Evolutionary conservation across 1,140 invertebrate genomes (phyloP).

Genomic region (Leucophenga varia): DNA sequence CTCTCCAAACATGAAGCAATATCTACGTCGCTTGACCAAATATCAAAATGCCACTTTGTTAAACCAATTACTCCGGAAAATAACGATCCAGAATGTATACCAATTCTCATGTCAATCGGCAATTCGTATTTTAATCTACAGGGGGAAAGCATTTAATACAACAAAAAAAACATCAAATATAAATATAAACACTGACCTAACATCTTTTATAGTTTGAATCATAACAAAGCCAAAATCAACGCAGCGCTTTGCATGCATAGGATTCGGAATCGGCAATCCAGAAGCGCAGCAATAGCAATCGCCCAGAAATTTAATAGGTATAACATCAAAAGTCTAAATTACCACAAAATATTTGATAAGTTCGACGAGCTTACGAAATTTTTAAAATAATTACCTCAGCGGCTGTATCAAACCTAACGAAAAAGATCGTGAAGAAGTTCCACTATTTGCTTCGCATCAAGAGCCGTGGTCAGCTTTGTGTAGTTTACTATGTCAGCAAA

Average conservation of each 20-base stretch:
- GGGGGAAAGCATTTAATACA: too few relatives aligned
- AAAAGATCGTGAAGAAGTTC: slow-evolving; percentile 88
- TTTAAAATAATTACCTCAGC: slow-evolving; percentile 66
- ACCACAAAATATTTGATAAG: neutral
- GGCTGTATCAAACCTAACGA: slow-evolving; percentile 88
- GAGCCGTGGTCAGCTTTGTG: slow-evolving; percentile 78
- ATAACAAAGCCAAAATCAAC: slow-evolving; percentile 83
- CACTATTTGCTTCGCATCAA: slow-evolving; percentile 78
- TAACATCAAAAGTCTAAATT: slow-evolving; percentile 64
- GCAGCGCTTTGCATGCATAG: slow-evolving; percentile 80
- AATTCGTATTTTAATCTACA: too few relatives aligned
- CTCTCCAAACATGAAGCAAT: slow-evolving; percentile 94
- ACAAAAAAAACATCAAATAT: too few relatives aligned
- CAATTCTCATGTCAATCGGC: slow-evolving; percentile 95
- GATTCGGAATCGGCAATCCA: slow-evolving; percentile 72
- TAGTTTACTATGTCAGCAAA: slow-evolving; percentile 96
- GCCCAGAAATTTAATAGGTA: slow-evolving; percentile 85
- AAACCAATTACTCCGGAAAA: slow-evolving; percentile 83
- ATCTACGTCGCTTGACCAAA: slow-evolving; percentile 90
- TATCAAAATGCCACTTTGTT: slow-evolving; percentile 91
- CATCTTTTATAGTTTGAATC: slow-evolving; percentile 81
- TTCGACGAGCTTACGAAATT: neutral
- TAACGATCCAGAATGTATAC: slow-evolving; percentile 86
- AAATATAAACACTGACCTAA: too few relatives aligned
- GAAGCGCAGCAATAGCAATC: slow-evolving; percentile 91